Evolutionary conservation across 2,797 vertebrate genomes (phyloP).

Genomic region (Falco columbarius): DNA sequence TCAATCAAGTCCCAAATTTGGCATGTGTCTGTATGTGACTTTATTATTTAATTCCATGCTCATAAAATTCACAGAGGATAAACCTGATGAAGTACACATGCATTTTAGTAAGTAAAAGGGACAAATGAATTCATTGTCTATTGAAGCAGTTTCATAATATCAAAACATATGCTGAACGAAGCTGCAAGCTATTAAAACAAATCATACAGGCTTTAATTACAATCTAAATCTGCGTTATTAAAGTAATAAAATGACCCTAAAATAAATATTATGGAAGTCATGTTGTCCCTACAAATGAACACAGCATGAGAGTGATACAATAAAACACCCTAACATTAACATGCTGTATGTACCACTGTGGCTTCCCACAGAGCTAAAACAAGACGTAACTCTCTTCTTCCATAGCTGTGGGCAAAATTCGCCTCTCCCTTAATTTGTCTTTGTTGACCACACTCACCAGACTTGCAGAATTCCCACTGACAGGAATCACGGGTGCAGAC

Average conservation of each 20-base stretch:
- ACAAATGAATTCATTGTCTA: constrained; percentile 62
- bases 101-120: constrained; percentile 48
- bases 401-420: constrained; percentile 12
- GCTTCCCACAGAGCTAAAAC: constrained; percentile 34
- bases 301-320: constrained; percentile 18
- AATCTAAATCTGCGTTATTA: constrained; percentile 52
- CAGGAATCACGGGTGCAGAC: neutral
- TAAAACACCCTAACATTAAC: constrained; percentile 31
- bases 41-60: constrained; percentile 22
- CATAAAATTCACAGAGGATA: constrained; percentile 34
- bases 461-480: neutral
- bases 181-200: constrained; percentile 59
- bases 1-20: neutral
- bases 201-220: constrained; percentile 61
- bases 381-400: neutral
- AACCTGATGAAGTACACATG: constrained; percentile 46
- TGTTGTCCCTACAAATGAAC: constrained; percentile 57
- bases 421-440: neutral
- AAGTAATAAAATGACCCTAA: constrained; percentile 67
- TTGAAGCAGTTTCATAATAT: constrained; percentile 57
- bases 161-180: constrained; percentile 26
- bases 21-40: neutral
- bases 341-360: neutral
- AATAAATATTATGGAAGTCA: constrained; percentile 61
- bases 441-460: neutral